Conservation (phyloP, 2,888 invertebrate species). For the Polydrusus cervinus region DNA sequence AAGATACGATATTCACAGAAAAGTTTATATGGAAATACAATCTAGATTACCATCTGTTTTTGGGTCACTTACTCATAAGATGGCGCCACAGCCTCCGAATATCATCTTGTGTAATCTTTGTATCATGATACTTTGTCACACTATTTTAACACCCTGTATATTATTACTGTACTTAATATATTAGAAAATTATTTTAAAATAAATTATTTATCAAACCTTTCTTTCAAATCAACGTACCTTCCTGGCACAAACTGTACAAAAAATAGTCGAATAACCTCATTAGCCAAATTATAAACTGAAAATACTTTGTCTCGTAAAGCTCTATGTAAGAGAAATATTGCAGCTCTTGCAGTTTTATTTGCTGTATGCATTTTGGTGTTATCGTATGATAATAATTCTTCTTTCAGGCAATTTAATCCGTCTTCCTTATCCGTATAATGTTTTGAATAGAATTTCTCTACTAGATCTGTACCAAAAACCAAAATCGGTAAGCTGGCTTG, state of each 20-base stretch:
- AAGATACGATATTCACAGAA: no score
- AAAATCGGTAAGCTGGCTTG: constrained; percentile 93
- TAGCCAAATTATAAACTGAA: constrained; percentile 89
- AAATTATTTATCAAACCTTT: not conserved
- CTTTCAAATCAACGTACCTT: constrained; percentile 72
- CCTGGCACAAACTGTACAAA: constrained; percentile 90
- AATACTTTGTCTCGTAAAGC: constrained; percentile 91
- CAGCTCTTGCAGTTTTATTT: constrained; percentile 88
- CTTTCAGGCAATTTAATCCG: constrained; percentile 82
- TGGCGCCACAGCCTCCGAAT: no score
- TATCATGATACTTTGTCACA: no score
- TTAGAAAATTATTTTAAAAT: no score
- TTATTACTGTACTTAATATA: no score
- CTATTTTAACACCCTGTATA: no score
- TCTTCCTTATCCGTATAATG: constrained; percentile 93
- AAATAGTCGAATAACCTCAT: constrained; percentile 85
- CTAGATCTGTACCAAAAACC: constrained; percentile 92
- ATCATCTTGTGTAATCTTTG: no score
- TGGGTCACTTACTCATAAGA: no score
- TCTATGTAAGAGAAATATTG: constrained; percentile 85
- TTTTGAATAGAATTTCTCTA: constrained; percentile 92
- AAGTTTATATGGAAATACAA: no score
- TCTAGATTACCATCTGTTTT: no score
- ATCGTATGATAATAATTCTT: constrained; percentile 73
- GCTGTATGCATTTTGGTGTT: constrained; percentile 73